Conservation (phyloP, 2,113 vertebrate genomes). For the Cyprinodon tularosa region DNA sequence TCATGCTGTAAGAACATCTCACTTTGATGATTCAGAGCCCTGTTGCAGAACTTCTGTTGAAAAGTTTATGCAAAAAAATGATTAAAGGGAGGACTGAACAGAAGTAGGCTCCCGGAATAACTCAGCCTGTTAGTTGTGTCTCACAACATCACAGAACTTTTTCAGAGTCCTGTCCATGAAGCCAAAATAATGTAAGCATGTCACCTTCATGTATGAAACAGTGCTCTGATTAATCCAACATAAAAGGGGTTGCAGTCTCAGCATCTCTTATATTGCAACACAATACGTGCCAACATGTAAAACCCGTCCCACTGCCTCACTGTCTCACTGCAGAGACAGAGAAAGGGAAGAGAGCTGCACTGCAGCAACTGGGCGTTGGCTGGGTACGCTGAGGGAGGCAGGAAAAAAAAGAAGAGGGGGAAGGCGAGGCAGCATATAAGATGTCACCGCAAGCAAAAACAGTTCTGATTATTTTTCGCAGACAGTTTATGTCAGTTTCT, state of each 20-base stretch:
- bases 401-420: constrained; percentile 29
- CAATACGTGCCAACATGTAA: background rate
- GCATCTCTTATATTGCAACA: background rate
- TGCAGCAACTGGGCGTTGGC: constrained; percentile 83
- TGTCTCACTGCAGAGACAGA: constrained; percentile 72
- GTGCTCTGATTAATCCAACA: no score
- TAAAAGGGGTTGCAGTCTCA: no score
- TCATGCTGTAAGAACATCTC: background rate
- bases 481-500: background rate
- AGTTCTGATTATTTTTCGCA: background rate
- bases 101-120: no score
- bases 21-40: background rate
- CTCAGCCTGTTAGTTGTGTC: background rate
- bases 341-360: constrained; percentile 68
- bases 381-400: constrained; percentile 45
- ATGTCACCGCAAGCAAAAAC: background rate
- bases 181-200: background rate
- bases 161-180: background rate
- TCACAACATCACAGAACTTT: background rate
- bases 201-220: background rate
- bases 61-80: background rate
- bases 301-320: constrained; percentile 41
- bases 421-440: constrained; percentile 7
- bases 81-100: background rate
- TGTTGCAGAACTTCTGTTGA: background rate